Conservation (phyloP, 2,113 vertebrate genomes). For the Epinephelus lanceolatus region DNA sequence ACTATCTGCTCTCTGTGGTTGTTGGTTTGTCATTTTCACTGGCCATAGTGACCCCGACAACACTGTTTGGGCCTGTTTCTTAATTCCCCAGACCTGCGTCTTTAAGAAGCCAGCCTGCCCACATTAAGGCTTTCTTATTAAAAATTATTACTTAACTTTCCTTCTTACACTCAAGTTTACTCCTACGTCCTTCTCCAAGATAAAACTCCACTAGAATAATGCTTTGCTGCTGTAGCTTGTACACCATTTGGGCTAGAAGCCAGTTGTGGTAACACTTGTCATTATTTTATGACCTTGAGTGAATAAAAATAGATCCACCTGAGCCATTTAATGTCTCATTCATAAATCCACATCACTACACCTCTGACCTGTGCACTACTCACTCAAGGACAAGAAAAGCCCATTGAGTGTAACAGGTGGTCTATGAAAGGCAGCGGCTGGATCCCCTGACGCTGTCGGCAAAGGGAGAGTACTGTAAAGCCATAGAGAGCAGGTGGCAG, state of each 20-base stretch:
- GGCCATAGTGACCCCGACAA: background rate
- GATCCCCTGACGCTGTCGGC: background rate
- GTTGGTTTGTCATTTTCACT: background rate
- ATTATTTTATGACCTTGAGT: background rate
- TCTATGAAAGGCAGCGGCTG: slow-evolving; percentile 14
- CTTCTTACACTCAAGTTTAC: background rate
- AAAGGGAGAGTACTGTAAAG: slow-evolving; percentile 6
- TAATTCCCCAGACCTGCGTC: background rate
- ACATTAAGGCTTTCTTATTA: background rate
- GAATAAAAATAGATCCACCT: background rate
- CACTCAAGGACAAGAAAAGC: slow-evolving; percentile 35
- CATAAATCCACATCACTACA: slow-evolving; percentile 18
- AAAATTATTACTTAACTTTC: background rate
- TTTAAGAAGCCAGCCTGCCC: too few relatives aligned
- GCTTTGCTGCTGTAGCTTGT: background rate
- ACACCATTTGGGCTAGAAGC: background rate
- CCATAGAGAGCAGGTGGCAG: slow-evolving; percentile 77
- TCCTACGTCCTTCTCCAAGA: background rate
- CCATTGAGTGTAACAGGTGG: slow-evolving; percentile 44
- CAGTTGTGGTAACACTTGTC: background rate
- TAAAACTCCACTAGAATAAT: background rate
- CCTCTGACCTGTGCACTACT: background rate
- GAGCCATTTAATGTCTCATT: slow-evolving; percentile 26
- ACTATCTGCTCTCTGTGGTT: background rate
- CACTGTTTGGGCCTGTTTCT: slow-evolving; percentile 19